Base-by-base conservation (phyloP, 2,797 vertebrate species). In the Choloepus didactylus region DNA sequence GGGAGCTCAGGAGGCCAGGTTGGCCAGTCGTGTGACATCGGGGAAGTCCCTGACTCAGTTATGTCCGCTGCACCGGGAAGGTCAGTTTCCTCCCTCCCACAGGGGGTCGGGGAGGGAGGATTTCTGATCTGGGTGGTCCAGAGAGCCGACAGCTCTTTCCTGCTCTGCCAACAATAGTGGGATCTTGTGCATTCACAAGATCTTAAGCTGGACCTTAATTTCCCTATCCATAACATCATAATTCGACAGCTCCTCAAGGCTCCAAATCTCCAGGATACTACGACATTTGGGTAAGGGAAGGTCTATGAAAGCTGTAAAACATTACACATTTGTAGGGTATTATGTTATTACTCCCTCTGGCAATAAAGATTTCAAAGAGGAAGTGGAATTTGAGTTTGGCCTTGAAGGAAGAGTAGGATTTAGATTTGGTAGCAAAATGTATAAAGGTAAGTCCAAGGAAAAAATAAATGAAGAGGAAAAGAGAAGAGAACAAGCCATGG, bases 351-450 rank as follows among this genome's bases (percentile, higher is more conserved):
- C 49, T 46, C 73, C 25, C 62, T 72, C 80, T 38, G 21, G 56
- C 35, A 73, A 62, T 56, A 56, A 83, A 62, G 80, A 72, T 64
- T 89, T 75, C 66, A 86, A n/a, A 46, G 23, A 93, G 64, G 51
- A 72, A 69, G 49, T 79, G 35, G 82, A 60, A 38, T 73, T 21
- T 92, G 59, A 95, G 93, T 51, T 41, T 91, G 70, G 18, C 29
- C 70, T 73, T 79, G 64, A 87, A 66, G 9, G 35, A 86, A 70
- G 41, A 87, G 16, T 60, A 54, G 56, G 8, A 23, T 38, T 86
- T 83, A 66, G 77, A 73, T 8, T 8, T 25, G 31, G 82, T 16
- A 15, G 27, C 6, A 15, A 25, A 62, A 7, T n/a, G 2, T 27
- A 27, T 1, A 8, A 66, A 72, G 5, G 18, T 6, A 6, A 49